Percentiles rank a stretch among this genome's conserved stretches.
Conservation (phyloP, 2,888 invertebrate species). For the Cephus pygmeus region DNA sequence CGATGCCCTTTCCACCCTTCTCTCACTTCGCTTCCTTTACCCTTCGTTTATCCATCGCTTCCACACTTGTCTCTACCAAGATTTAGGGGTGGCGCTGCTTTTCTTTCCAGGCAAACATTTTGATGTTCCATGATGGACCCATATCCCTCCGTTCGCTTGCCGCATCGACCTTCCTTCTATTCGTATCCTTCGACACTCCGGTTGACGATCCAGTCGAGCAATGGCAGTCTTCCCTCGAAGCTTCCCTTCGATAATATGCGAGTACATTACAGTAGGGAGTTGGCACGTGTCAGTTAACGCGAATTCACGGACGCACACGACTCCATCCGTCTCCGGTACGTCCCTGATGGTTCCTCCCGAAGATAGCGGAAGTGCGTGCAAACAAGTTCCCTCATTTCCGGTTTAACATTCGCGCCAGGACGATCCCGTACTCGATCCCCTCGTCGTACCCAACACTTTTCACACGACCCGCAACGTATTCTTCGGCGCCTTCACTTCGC, state of each 20-base stretch:
- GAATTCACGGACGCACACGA: too few species aligned
- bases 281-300: conserved; percentile 12
- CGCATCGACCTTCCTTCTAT: not conserved
- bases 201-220: too few species aligned
- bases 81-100: too few species aligned
- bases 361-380: not conserved
- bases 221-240: too few species aligned
- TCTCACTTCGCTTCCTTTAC: too few species aligned
- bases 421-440: too few species aligned
- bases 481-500: conserved; percentile 14
- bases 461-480: conserved; percentile 11
- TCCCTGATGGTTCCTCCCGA: too few species aligned
- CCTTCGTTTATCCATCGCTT: too few species aligned
- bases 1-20: too few species aligned
- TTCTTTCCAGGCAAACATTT: too few species aligned
- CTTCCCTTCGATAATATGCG: conserved; percentile 18
- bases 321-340: not conserved
- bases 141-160: conserved; percentile 9
- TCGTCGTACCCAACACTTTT: not conserved
- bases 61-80: too few species aligned
- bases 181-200: not conserved
- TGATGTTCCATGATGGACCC: not conserved
- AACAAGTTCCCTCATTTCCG: conserved; percentile 26
- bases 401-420: conserved; percentile 10
- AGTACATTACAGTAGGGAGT: conserved; percentile 7